A percentile compares a stretch with the other conserved stretches of the same genome.
These are phyloP conservation scores for Apomyelois bistriatella DNA, from an alignment of 2,888 invertebrate species.

Conservation along the genomic window DNA sequence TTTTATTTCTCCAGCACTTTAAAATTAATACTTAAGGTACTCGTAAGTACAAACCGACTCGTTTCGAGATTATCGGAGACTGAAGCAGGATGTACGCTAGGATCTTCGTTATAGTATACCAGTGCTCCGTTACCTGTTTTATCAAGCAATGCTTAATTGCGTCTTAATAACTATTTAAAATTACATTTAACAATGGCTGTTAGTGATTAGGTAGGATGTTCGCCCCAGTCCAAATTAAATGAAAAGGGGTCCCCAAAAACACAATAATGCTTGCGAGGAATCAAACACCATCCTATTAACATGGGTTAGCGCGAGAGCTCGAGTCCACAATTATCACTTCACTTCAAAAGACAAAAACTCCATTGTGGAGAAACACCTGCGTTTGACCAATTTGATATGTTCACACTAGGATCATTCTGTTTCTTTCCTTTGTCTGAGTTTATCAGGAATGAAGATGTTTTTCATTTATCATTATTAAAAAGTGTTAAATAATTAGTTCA, in stretches of 20 bases:
- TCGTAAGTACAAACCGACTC: no score
- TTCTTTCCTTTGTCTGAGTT: not conserved
- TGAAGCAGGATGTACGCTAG: no score
- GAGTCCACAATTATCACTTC: slow-evolving; percentile 18
- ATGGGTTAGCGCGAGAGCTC: slow-evolving; percentile 11
- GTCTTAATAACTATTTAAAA: no score
- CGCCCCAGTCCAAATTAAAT: no score
- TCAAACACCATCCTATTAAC: slow-evolving; percentile 15
- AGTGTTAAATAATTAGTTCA: not conserved
- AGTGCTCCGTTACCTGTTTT: no score
- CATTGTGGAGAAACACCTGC: slow-evolving; percentile 24
- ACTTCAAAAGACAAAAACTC: slow-evolving; percentile 16
- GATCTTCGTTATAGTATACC: no score
- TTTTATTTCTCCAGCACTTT: no score
- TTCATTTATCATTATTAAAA: not conserved
- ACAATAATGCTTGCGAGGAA: slow-evolving; percentile 1
- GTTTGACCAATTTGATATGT: slow-evolving; percentile 21
- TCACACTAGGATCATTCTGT: slow-evolving; percentile 19
- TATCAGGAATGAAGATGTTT: not conserved
- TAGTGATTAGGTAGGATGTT: no score
- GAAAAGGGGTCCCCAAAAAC: not conserved
- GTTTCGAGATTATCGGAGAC: no score
- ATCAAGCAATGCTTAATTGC: no score
- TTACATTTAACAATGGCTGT: no score
- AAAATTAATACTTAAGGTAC: no score